Evolutionary conservation across 2,797 vertebrate species (phyloP), one percentile per base, ranked within the genome.

Genomic region (Danio tinwini): DNA sequence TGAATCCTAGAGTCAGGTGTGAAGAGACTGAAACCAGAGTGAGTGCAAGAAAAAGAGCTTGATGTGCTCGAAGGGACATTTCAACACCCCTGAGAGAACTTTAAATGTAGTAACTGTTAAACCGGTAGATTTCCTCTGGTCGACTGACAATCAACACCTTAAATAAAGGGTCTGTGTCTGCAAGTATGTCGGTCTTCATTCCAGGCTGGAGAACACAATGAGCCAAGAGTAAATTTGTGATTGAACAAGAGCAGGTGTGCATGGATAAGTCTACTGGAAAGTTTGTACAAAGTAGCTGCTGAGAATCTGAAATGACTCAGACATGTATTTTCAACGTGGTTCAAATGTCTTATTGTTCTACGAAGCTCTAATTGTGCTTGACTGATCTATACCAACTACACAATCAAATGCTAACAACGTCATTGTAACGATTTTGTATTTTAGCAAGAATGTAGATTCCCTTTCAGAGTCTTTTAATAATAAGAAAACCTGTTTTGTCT

Each of bases 1-100:
- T 86, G 85, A 88, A 90, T 88, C 88, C 84, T 85, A 83, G 84
- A 87, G 90, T 37, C 88, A 87, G 87, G 91, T 94, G 93, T 91
- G 87, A 92, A 86, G 92, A 92, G 93, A 85, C 83, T 77, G 86
- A 78, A 87, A 87, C 67, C 47, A 76, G 47, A 89, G 90, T 82
- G 73, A 65, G 71, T 78, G 40, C 85, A 79, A 83, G 83, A 84
- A 87, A 59, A 47, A 87, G 78, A 58, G 88, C 88, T 13, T 62
- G 61, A 58, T 14, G 42, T 19, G 62, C 21, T 70, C 12, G 21
- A 53, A 85, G 69, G 76, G 72, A 13, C 16, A 55, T 21, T 17
- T 55, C n/a, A 19, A 44, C 69, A 47, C 9, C 19, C 14, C 72
- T 8, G 58, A 37, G 10, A 53, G 21, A 63, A 44, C n/a, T 6